Conservation (phyloP, 2,888 invertebrate genomes). For the Ptychoptera contaminata region DNA sequence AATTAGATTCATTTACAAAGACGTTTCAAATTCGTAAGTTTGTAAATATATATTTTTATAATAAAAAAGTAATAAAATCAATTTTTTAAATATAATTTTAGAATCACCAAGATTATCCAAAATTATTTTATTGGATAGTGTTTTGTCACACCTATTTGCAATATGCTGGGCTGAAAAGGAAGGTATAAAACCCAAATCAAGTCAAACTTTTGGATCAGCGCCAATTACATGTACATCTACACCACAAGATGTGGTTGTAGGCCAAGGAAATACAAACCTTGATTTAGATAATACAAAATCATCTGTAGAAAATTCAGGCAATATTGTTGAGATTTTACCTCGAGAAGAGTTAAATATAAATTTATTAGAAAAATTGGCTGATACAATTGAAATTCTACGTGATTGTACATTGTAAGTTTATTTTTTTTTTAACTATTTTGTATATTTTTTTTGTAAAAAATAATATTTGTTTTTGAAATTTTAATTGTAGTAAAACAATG, state of each 20-base stretch:
- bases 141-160: constrained; percentile 28
- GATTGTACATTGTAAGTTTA: constrained; percentile 17
- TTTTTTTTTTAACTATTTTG: background rate
- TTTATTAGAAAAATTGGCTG: constrained; percentile 21
- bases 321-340: background rate
- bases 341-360: constrained; percentile 18
- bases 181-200: constrained; percentile 16
- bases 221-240: constrained; percentile 5
- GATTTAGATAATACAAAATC: background rate
- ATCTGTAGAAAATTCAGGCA: constrained; percentile 3
- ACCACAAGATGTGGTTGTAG: background rate
- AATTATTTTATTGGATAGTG: constrained; percentile 24
- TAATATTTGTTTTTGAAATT: background rate
- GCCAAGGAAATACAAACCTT: background rate
- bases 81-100: constrained; percentile 8
- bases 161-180: constrained; percentile 27
- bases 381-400: constrained; percentile 21
- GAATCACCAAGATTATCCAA: constrained; percentile 26
- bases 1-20: constrained; percentile 25
- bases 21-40: constrained; percentile 22
- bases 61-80: no score
- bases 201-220: constrained; percentile 11
- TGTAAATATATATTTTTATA: no score
- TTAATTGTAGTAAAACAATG: constrained; percentile 21
- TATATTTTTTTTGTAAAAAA: background rate